Evolutionary conservation across 1,140 invertebrate genomes (phyloP), one percentile per base, ranked within the genome.

Genomic region (Temnothorax curvispinosus): DNA sequence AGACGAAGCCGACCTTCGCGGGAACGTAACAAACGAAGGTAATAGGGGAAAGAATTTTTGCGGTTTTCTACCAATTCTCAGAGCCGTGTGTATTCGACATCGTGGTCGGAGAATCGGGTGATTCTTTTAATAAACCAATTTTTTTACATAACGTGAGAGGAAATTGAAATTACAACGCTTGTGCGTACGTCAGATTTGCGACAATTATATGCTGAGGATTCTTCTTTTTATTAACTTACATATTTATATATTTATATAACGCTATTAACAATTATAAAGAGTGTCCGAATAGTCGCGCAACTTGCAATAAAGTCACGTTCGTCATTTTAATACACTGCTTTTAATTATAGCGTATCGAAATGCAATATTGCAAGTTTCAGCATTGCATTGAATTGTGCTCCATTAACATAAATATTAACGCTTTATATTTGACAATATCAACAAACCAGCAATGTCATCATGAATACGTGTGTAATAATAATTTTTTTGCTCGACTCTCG

Each of bases 211-310:
- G 27, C 52, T 60, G 44, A 67, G 21, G 41, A 9, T 67, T 67
- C 9, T 65, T 44, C 21, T 56, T 65, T 69, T 84, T 84, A 84
- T 84, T 74, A 74, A 75, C 9, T 84, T 75, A 84, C 80, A 84
- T 47, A 47, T 74, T 84, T 13, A 38, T 38, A 60, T 65, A 50
- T 60, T n/a, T 21, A 21, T 27, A 9, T 38, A 84, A 84, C 71
- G 54, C 64, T 9, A 21, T 74, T 75, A 84, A 64, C 80, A 75
- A 74, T 44, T 84, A 50, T 13, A 21, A 60, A 8, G 27, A 84
- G 38, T 58, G 78, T 71, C 72, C 80, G 41, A 74, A 75, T 32
- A 50, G 54, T 62, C 44, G 41, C 54, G 41, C n/a, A 35, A 4
- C 13, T 60, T 21, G 1, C 11, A 32, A 58, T 3, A 6, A 56